Evolutionary conservation across 2,797 vertebrate species (phyloP).

Genomic region (Naso thynnoides): DNA sequence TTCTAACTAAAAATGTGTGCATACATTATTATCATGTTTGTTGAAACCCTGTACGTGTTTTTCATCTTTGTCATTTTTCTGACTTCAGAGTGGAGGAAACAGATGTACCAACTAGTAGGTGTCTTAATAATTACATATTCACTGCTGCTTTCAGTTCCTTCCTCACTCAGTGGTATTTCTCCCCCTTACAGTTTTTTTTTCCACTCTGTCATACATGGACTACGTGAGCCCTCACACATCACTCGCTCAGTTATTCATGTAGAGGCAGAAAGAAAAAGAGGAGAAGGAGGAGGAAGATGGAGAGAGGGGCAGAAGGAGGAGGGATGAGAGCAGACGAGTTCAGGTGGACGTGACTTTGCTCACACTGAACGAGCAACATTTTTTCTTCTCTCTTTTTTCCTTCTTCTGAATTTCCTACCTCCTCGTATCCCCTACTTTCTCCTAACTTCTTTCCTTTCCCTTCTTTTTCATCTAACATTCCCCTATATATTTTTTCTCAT

Average conservation of each 20-base stretch:
- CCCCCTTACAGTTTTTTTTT: background rate
- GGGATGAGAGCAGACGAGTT: background rate
- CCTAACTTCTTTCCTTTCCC: background rate
- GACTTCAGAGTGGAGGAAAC: background rate
- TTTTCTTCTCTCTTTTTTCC: background rate
- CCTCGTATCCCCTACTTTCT: background rate
- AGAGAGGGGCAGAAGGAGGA: background rate
- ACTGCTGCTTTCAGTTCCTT: conserved; percentile 5
- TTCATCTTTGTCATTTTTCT: background rate
- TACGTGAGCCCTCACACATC: conserved; percentile 68
- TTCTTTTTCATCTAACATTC: background rate
- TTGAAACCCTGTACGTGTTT: background rate
- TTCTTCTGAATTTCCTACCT: background rate
- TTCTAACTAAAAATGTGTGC: background rate
- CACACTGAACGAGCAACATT: background rate
- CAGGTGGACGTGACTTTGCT: conserved; percentile 60
- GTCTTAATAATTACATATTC: background rate
- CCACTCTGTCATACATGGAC: conserved; percentile 16
- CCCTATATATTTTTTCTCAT: background rate
- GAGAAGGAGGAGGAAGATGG: background rate
- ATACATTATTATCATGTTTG: background rate
- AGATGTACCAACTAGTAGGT: conserved; percentile 7
- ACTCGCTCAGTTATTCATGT: conserved; percentile 25
- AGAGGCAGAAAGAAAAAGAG: background rate
- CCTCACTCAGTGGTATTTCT: background rate